Evolutionary conservation across 2,888 invertebrate species (phyloP).

Genomic region (Zonitis immaculata): DNA sequence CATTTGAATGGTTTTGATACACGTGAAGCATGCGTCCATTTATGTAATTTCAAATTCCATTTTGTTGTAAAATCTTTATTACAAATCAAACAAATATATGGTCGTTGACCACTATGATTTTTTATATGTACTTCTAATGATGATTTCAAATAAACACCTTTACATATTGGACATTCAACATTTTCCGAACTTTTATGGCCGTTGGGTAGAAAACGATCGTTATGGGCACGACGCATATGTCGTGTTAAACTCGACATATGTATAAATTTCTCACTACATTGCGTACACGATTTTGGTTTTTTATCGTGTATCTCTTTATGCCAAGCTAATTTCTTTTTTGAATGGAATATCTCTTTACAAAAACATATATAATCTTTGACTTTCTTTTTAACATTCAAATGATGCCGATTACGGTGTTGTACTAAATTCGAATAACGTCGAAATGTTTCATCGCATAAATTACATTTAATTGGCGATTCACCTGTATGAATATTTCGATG

Average conservation of each 20-base stretch:
- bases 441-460: conserved; percentile 73
- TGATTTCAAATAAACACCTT: conserved; percentile 68
- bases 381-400: conserved; percentile 67
- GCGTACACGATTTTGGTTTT: conserved; percentile 76
- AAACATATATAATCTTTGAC: conserved; percentile 51
- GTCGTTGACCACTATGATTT: conserved; percentile 71
- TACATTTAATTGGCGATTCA: conserved; percentile 74
- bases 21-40: conserved; percentile 82
- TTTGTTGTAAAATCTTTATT: conserved; percentile 82
- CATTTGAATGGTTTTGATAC: conserved; percentile 83
- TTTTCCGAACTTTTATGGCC: conserved; percentile 60
- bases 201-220: conserved; percentile 66
- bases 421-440: conserved; percentile 79
- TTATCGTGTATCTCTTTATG: conserved; percentile 79
- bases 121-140: conserved; percentile 76
- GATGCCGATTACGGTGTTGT: conserved; percentile 76
- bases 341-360: conserved; percentile 78
- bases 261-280: conserved; percentile 83
- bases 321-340: conserved; percentile 78
- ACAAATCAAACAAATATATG: conserved; percentile 78
- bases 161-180: conserved; percentile 74
- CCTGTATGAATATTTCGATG: conserved; percentile 82
- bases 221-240: conserved; percentile 77
- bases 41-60: conserved; percentile 85
- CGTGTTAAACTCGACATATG: conserved; percentile 78